Base-by-base conservation (phyloP, 1,140 invertebrate species). In the Macrobrachium nipponense region DNA sequence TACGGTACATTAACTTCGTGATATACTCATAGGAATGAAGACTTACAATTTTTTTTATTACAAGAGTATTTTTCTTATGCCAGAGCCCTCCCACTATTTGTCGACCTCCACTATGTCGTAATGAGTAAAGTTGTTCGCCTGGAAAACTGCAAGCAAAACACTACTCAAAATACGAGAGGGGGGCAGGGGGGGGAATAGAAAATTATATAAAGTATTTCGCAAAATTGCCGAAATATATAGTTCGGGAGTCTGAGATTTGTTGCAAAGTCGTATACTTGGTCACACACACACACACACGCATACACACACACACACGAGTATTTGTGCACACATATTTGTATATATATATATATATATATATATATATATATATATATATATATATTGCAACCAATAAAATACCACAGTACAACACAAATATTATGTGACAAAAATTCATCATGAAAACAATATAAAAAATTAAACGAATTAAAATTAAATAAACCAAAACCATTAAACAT, bases 341-440 rank as follows among this genome's bases (percentile, higher is more conserved):
- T 70, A 70, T 70, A 70, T 70, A 70, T 70, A 70, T 70, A 70
- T 70, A 70, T 70, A 70, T 70, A 70, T 70, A 70, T 70, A 70
- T 23, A 70, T 70, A 70, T 8, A 70, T 70, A 70, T 23, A 70
- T 70, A 70, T 23, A 70, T 70, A 23, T 70, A 70, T 23, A 70
- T 23, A 66, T 66, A 60, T 23, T 23, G 15, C n/a, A 11, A 27
- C 59, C 43, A 27, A 20, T 27, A 62, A 7, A 23, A 10, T 18
- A 61, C 18, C 58, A 10, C 23, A n/a, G 23, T 79, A 23, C 10
- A 58, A 20, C 60, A 20, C 60, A 58, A 51, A 20, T 27, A 79
- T 17, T 61, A 36, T 60, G 11, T 51, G 51, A 60, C 51, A 61
- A 17, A 27, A 8, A 51, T 17, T 27, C 0, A 51, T 51, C 43